A percentile compares a stretch with the other conserved stretches of the same genome.
phyloP scores from a whole-genome alignment of 2,888 invertebrate species.

The Allygus modestus region DNA sequence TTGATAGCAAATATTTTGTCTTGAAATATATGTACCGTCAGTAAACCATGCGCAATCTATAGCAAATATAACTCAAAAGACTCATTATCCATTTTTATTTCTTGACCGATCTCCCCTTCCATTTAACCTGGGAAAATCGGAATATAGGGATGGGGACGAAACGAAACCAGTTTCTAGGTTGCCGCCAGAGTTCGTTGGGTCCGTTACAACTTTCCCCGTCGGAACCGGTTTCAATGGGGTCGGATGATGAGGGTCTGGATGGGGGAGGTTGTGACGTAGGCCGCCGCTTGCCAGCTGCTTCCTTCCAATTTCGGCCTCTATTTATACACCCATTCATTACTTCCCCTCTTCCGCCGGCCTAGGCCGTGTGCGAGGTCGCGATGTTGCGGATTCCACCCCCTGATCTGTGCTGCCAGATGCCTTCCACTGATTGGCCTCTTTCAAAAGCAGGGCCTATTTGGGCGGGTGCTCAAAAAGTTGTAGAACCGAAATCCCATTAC shows the following conservation, averaged over 20 bases:
- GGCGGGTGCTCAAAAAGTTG: too few relatives aligned
- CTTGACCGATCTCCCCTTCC: too few relatives aligned
- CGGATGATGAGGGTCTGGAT: background rate
- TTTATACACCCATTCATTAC: constrained; percentile 43
- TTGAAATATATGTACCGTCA: too few relatives aligned
- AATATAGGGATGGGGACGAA: too few relatives aligned
- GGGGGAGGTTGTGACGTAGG: constrained; percentile 28
- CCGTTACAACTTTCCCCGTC: constrained; percentile 52
- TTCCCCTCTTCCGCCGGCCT: constrained; percentile 21
- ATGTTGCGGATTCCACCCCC: constrained; percentile 16
- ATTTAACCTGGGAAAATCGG: too few relatives aligned
- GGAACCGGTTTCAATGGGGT: background rate
- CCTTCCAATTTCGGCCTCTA: background rate
- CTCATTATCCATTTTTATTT: too few relatives aligned
- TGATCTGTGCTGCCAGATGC: background rate
- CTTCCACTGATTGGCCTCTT: too few relatives aligned
- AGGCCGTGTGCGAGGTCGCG: constrained; percentile 31
- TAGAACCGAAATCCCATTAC: too few relatives aligned
- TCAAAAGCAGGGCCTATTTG: background rate
- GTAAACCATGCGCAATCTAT: too few relatives aligned
- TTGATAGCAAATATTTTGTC: too few relatives aligned
- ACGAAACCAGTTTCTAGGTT: background rate
- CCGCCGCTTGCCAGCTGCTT: constrained; percentile 35
- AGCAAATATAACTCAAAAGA: too few relatives aligned
- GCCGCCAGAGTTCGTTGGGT: constrained; percentile 3